Evolutionary conservation across 2,888 invertebrate genomes (phyloP), one percentile per base, ranked within the genome.

Genomic region (Priocnemis perturbator): DNA sequence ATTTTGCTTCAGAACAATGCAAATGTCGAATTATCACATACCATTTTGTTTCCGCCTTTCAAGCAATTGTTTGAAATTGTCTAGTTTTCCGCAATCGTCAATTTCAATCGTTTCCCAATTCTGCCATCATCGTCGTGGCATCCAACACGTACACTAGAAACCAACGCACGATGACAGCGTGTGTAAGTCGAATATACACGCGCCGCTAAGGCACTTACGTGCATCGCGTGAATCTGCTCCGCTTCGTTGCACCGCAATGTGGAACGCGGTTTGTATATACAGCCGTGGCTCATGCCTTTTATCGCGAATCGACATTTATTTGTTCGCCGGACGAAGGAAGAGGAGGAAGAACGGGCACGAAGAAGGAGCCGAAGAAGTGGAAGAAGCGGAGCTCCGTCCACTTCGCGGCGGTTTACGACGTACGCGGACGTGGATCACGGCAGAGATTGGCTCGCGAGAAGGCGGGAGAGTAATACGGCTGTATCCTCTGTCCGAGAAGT

Each of bases 231-330:
- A 73, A 78, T 74, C 64, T 61, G 70, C 64, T 60, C 67, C 66
- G 72, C 68, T 70, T 64, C 64, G 70, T 60, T 72, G 70, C 67
- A 60, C 45, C 64, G 67, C 70, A 50, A 77, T 66, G 71, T 65
- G 65, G 71, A 77, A 74, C 74, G 66, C 65, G 67, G 48, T 55
- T 52, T 59, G 61, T 52, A 64, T 64, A 60, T 47, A 63, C 64
- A 26, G 23, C 55, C 37, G 62, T 20, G 48, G 53, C 60, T 30
- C 23, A 56, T 60, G 67, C 55, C 60, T 69, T 77, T 77, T 76
- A 78, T 77, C 77, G 66, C 69, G 67, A 70, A 74, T 74, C 69
- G 71, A 67, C 67, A 55, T 76, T 76, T 76, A 77, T 72, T 73
- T 63, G 68, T 67, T 73, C 59, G 59, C 23, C 55, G 60, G 21